phyloP scores from a whole-genome alignment of 2,888 invertebrate species.

The Netelia virgata region DNA sequence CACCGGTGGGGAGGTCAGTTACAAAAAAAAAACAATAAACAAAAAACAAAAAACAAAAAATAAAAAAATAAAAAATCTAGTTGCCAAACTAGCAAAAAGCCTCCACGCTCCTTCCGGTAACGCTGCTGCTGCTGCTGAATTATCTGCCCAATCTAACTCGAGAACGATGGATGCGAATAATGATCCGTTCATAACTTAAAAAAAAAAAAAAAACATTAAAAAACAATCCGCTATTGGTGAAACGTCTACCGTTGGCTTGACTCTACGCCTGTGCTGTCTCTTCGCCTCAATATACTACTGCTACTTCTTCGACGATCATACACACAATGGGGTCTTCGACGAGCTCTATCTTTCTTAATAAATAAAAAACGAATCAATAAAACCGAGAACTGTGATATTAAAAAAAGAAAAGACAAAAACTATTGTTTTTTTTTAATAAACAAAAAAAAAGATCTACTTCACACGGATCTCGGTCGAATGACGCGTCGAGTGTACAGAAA shows the following conservation, averaged over 20 bases:
- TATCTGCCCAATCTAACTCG: slow-evolving; percentile 62
- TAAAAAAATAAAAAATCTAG: slow-evolving; percentile 15
- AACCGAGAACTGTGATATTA: slow-evolving; percentile 41
- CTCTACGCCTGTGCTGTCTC: slow-evolving; percentile 61
- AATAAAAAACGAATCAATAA: neutral
- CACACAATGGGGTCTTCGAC: slow-evolving; percentile 29
- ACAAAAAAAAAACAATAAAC: slow-evolving; percentile 45
- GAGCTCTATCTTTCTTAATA: slow-evolving; percentile 46
- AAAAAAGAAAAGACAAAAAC: slow-evolving; percentile 25
- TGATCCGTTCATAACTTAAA: slow-evolving; percentile 48
- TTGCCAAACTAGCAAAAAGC: slow-evolving; percentile 43
- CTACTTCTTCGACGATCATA: slow-evolving; percentile 52
- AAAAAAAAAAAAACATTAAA: slow-evolving; percentile 27
- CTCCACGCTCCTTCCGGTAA: slow-evolving; percentile 47
- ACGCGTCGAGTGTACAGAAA: slow-evolving; percentile 39
- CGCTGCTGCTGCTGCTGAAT: slow-evolving; percentile 48
- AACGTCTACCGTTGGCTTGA: slow-evolving; percentile 61
- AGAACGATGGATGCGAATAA: slow-evolving; percentile 54
- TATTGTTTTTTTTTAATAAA: neutral
- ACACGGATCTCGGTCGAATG: slow-evolving; percentile 45
- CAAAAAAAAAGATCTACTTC: slow-evolving; percentile 44
- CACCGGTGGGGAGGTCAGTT: slow-evolving; percentile 70
- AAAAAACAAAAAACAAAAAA: slow-evolving; percentile 24
- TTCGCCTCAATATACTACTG: slow-evolving; percentile 51
- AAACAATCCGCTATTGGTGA: slow-evolving; percentile 46